Evolutionary conservation across 2,113 vertebrate genomes (phyloP), one percentile per base, ranked within the genome.

Genomic region (Ceyx melanurus): DNA sequence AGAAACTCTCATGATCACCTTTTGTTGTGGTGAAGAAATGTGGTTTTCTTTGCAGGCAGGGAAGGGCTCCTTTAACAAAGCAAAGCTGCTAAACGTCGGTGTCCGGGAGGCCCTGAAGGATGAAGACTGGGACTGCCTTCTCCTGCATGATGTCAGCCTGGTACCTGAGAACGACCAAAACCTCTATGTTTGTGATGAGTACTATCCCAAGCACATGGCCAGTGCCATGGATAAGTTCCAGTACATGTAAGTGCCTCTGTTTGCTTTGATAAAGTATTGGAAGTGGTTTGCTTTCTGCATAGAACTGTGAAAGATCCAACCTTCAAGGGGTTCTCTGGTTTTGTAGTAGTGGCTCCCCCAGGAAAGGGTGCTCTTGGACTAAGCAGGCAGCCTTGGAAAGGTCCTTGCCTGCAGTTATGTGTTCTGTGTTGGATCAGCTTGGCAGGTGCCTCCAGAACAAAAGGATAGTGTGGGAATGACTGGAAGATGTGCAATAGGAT

Each of bases 81-180:
- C 97, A 68, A 98, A 98, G 81, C 95, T 98, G n/a, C 96, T 98
- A 19, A 98, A 98, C 23, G 75, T 97, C 28, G 98, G 98, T 25
- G 96, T 98, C 79, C 92, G 96, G 46, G 98, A 98, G 45, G 97
- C 97, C 85, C 82, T 98, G 94, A 97, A 96, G 57, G 97, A 98
- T 82, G 96, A 98, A 23, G 97, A 97, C 71, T 98, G 98, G 98
- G 97, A 98, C 92, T 98, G 98, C 80, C 92, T 98, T 20, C 88
- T 98, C 29, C 89, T 98, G n/a, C 98, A 98, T 3, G 97, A 98
- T 15, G 90, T 98, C 13, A 81, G 98, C 75, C 94, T 98, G 6
- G 91, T 98, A 28, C 98, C 98, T 43, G 97, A 98, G 91, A 98
- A 98, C 9, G 98, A 98, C 64, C 95, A 97, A 67, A 98, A 98